Evolutionary conservation across 2,113 vertebrate species (phyloP).

Genomic region (Pachypanchax playfairii): DNA sequence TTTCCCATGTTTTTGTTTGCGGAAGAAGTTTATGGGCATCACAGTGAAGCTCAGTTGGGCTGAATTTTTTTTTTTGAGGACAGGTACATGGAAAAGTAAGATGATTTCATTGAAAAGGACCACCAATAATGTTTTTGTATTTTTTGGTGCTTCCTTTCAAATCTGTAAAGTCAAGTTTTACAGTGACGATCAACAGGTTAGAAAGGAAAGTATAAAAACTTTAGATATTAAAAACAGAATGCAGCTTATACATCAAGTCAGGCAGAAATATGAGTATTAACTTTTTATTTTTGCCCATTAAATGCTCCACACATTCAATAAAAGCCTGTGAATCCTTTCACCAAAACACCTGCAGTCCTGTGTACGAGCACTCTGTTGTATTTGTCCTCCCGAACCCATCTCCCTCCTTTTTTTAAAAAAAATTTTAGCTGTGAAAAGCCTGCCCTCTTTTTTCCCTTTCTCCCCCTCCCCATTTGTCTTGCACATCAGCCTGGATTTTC

Average conservation of each 20-base stretch:
- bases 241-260: neutral
- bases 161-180: neutral
- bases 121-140: conserved; percentile 32
- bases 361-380: conserved; percentile 31
- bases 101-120: conserved; percentile 45
- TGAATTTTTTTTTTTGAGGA: conserved; percentile 41
- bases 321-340: conserved; percentile 20
- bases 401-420: conserved; percentile 40
- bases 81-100: conserved; percentile 57
- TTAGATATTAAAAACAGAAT: neutral
- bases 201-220: neutral
- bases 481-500: conserved; percentile 71
- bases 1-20: conserved; percentile 75
- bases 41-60: conserved; percentile 43
- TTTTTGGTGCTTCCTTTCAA: neutral
- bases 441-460: conserved; percentile 39
- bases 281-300: neutral
- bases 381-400: conserved; percentile 13
- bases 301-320: conserved; percentile 5
- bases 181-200: neutral
- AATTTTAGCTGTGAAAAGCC: conserved; percentile 45
- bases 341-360: conserved; percentile 43
- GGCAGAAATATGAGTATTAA: neutral
- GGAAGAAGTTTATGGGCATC: conserved; percentile 64
- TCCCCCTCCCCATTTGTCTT: conserved; percentile 63